Evolutionary conservation across 2,888 invertebrate species (phyloP), one percentile per base, ranked within the genome.

Genomic region (Cryptops parisi): DNA sequence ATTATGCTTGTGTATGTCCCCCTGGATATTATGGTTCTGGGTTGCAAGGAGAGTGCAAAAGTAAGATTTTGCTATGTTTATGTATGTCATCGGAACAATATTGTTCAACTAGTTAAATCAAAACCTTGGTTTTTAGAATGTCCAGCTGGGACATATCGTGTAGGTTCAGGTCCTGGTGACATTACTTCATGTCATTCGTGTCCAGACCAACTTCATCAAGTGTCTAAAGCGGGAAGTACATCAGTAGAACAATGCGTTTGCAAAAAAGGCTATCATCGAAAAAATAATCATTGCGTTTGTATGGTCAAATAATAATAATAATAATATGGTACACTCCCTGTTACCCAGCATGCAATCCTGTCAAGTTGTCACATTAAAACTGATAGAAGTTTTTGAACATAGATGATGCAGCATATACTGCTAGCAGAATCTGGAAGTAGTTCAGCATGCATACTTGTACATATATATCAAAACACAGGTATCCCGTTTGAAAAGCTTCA

Each of bases 21-120:
- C 67, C 73, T 2, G 82, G 82, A 12, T 79, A 74, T 62, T 79
- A 78, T 61, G 81, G 81, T 27, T 74, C 75, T 17, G 81, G 81
- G 1, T 65, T 79, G 1, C 67, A 65, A 57, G 73, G 74, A 47
- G 73, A 75, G 21, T 81, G 81, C 61, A 69, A 72, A 59, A 73
- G 81, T 80, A 70, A 70, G 72, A 41, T 41, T 12, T 41, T 44
- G 17, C 26, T n/a, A 15, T n/a, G n/a, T n/a, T n/a, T n/a, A n/a
- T n/a, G n/a, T n/a, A n/a, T n/a, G n/a, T n/a, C n/a, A n/a, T n/a
- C n/a, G n/a, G n/a, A n/a, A n/a, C n/a, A n/a, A n/a, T n/a, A n/a
- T n/a, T n/a, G n/a, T n/a, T n/a, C n/a, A n/a, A n/a, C n/a, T n/a
- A n/a, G n/a, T n/a, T n/a, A n/a, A n/a, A 44, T 51, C 4, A 52